Evolutionary conservation across 1,140 invertebrate genomes (phyloP).

Genomic region (Anadara kagoshimensis): DNA sequence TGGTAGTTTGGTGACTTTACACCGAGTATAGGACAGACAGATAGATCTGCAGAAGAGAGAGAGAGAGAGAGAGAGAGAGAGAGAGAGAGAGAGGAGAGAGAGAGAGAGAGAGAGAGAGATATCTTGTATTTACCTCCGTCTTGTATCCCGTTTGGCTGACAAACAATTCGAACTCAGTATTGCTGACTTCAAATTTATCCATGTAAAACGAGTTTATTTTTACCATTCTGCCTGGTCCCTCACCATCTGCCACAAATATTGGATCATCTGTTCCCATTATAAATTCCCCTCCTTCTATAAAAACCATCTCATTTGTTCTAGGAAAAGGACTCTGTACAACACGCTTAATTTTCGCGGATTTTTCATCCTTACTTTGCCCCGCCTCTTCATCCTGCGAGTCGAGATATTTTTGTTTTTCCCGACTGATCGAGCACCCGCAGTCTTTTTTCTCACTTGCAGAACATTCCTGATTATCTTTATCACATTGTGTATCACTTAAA

Average conservation of each 20-base stretch:
- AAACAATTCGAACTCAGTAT: conserved; percentile 86
- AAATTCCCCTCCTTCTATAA: conserved; percentile 78
- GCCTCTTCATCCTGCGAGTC: background rate
- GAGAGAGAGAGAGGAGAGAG: no score
- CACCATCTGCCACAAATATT: conserved; percentile 86
- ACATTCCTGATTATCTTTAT: background rate
- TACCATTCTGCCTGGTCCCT: conserved; percentile 85
- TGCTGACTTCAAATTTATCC: conserved; percentile 91
- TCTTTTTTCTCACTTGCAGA: background rate
- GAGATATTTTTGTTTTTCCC: conserved; percentile 26
- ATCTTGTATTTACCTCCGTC: conserved; percentile 80
- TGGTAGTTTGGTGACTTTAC: no score
- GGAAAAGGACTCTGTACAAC: conserved; percentile 19
- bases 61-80: no score
- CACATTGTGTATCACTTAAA: background rate
- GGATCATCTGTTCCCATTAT: conserved; percentile 88
- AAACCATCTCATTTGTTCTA: conserved; percentile 70
- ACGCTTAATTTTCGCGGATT: conserved; percentile 10
- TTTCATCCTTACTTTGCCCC: background rate
- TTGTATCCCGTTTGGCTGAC: conserved; percentile 83
- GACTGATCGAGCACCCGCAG: conserved; percentile 50
- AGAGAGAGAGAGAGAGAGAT: no score
- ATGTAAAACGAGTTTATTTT: conserved; percentile 85
- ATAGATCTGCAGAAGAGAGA: no score
- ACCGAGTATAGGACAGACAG: no score